These are phyloP conservation scores for Napeogenes sylphis DNA, from an alignment of 2,888 invertebrate genomes.

Conservation along the genomic window DNA sequence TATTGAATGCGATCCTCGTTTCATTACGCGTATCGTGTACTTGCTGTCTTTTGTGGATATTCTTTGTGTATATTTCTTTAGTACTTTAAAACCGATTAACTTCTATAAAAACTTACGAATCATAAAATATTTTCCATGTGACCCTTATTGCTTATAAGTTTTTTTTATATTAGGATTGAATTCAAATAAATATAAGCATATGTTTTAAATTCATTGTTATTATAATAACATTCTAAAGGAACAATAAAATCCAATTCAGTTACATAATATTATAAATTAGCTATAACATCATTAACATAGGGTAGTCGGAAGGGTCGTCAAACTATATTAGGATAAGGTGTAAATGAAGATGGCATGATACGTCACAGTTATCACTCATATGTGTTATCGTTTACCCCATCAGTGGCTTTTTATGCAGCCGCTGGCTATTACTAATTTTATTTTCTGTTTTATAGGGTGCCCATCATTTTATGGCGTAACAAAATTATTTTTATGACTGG, in stretches of 20 bases:
- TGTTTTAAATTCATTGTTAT: too few species aligned
- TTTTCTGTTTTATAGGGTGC: conserved; percentile 27
- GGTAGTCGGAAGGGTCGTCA: conserved; percentile 16
- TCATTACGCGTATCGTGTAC: conserved; percentile 6
- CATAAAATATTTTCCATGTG: too few species aligned
- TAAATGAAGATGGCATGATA: conserved; percentile 34
- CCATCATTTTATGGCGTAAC: conserved; percentile 24
- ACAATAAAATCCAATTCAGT: neutral
- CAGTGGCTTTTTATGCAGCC: conserved; percentile 31
- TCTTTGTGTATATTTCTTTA: neutral
- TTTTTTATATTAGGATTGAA: too few species aligned
- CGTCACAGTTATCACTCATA: conserved; percentile 28
- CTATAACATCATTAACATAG: conserved; percentile 16
- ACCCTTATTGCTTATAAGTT: too few species aligned
- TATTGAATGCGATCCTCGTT: conserved; percentile 26
- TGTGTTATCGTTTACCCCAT: conserved; percentile 32
- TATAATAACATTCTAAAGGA: too few species aligned
- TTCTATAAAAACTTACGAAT: neutral
- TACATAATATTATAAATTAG: neutral
- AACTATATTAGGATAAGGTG: conserved; percentile 31
- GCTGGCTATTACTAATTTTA: conserved; percentile 13
- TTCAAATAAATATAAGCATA: too few species aligned
- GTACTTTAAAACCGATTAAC: too few species aligned
- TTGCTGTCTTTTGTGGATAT: conserved; percentile 1
- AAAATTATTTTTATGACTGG: conserved; percentile 26